Conservation (phyloP, 2,113 vertebrate species). For the Catharus bicknelli region DNA sequence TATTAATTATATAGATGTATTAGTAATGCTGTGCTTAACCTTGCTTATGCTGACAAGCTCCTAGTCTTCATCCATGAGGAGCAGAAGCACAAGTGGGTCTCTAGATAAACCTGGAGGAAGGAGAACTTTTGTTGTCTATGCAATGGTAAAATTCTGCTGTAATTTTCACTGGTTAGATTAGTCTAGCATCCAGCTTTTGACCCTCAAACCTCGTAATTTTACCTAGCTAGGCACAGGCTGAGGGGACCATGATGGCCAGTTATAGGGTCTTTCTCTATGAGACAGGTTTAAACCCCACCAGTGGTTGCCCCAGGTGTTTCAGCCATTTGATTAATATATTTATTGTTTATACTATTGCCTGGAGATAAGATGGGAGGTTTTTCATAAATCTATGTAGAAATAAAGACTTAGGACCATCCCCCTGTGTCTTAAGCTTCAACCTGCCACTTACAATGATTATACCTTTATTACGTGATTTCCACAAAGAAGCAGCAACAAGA, state of each 20-base stretch:
- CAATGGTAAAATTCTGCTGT: neutral
- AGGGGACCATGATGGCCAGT: neutral
- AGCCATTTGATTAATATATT: neutral
- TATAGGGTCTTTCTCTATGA: neutral
- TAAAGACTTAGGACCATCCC: neutral
- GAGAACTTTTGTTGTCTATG: neutral
- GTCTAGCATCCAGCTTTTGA: neutral
- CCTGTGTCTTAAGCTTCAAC: neutral
- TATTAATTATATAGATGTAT: conserved; percentile 5
- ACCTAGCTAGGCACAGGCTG: fast-evolving
- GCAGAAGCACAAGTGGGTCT: neutral
- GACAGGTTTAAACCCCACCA: neutral
- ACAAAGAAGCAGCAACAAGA: neutral
- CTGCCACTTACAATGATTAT: neutral
- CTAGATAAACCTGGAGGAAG: neutral
- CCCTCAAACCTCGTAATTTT: neutral
- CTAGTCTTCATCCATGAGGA: neutral
- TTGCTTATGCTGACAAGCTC: neutral
- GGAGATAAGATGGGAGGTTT: neutral
- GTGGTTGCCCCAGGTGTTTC: neutral
- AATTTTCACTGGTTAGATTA: neutral
- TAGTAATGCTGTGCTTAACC: neutral
- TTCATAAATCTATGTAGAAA: neutral
- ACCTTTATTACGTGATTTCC: neutral
- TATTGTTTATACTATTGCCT: neutral